Conservation (phyloP, 1,140 invertebrate genomes). For the Kradibia gibbosae region DNA sequence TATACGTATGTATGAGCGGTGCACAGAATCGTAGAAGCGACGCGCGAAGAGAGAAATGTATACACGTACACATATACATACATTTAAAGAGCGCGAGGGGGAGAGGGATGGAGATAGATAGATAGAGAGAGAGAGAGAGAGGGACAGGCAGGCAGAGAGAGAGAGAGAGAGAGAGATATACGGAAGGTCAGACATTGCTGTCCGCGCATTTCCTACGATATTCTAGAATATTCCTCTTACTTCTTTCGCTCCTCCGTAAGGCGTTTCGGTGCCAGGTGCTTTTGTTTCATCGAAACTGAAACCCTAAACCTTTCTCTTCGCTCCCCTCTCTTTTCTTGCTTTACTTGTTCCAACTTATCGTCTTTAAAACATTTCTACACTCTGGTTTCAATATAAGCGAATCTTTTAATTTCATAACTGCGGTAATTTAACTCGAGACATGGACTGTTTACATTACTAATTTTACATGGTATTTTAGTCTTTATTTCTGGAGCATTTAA, state of each 20-base stretch:
- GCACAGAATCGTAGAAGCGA: neutral
- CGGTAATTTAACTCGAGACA: neutral
- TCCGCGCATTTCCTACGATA: slow-evolving; percentile 37
- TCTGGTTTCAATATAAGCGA: neutral
- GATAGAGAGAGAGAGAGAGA: too few species aligned
- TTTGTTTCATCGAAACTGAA: slow-evolving; percentile 41
- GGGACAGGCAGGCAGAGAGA: too few species aligned
- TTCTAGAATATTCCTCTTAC: slow-evolving; percentile 37
- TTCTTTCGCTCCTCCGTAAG: slow-evolving; percentile 36
- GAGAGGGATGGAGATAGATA: too few species aligned
- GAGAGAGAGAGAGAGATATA: slow-evolving; percentile 25
- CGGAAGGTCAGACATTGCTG: slow-evolving; percentile 29
- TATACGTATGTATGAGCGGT: neutral
- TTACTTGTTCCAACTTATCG: slow-evolving; percentile 29
- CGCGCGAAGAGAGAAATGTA: neutral
- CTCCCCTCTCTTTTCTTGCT: slow-evolving; percentile 9
- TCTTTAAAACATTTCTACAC: slow-evolving; percentile 27
- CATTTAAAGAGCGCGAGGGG: too few species aligned
- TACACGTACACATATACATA: too few species aligned
- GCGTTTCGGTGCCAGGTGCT: slow-evolving; percentile 42
- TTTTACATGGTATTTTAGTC: neutral
- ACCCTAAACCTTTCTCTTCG: slow-evolving; percentile 49
- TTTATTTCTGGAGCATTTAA: neutral
- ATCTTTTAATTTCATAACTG: neutral
- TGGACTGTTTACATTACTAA: neutral